Conservation (phyloP, 1,140 invertebrate genomes). For the Drosophila mayri region DNA sequence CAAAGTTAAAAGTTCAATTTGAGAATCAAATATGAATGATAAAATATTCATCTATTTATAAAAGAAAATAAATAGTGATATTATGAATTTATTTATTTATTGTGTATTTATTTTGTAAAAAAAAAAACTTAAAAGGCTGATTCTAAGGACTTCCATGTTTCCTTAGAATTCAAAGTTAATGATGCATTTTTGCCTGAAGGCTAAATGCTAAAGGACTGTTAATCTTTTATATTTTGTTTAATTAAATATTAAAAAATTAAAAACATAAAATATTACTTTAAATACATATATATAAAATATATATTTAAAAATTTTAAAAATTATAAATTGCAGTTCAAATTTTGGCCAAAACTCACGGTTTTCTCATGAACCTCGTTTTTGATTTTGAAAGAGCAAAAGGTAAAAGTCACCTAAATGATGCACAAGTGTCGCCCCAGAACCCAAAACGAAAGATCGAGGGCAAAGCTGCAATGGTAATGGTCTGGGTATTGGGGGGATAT, state of each 20-base stretch:
- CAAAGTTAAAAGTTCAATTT: not conserved
- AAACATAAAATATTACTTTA: too few relatives aligned
- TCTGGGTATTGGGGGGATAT: not conserved
- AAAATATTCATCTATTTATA: too few relatives aligned
- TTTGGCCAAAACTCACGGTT: not conserved
- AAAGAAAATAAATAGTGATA: too few relatives aligned
- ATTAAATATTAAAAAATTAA: not conserved
- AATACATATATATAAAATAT: not conserved
- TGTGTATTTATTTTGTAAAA: too few relatives aligned
- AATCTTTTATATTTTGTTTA: not conserved
- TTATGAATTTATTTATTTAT: too few relatives aligned
- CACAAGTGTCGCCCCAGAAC: slow-evolving; percentile 63
- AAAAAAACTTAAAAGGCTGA: too few relatives aligned
- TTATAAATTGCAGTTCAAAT: not conserved
- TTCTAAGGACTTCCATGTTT: too few relatives aligned
- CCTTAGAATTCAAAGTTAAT: too few relatives aligned
- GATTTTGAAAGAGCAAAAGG: not conserved
- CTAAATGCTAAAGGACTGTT: too few relatives aligned
- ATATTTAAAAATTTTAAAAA: not conserved
- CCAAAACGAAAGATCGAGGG: slow-evolving; percentile 31
- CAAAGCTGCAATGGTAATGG: slow-evolving; percentile 6
- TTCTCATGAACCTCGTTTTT: not conserved
- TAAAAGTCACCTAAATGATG: slow-evolving; percentile 68
- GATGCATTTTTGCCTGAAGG: too few relatives aligned
- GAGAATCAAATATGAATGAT: too few relatives aligned